Conservation (phyloP, 2,888 invertebrate genomes). For the Plebejus argus region DNA sequence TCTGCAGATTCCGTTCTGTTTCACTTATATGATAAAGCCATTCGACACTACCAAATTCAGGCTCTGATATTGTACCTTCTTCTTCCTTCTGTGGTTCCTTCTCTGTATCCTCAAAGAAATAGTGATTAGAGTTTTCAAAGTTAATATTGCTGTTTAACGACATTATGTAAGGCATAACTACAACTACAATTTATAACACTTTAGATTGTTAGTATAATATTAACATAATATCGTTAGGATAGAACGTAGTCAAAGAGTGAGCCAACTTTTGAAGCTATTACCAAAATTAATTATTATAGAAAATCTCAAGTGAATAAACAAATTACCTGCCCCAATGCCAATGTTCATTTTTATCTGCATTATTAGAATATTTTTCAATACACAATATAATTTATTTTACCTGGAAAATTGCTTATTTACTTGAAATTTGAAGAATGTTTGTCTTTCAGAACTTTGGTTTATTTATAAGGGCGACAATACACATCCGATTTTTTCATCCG, state of each 20-base stretch:
- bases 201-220: too few relatives aligned
- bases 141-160: too few relatives aligned
- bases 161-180: too few relatives aligned
- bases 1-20: slow-evolving; percentile 60
- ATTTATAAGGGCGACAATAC: too few relatives aligned
- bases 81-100: slow-evolving; percentile 44
- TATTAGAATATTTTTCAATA: neutral
- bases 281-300: neutral
- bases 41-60: slow-evolving; percentile 54
- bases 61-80: slow-evolving; percentile 48
- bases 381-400: neutral
- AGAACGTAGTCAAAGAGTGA: too few relatives aligned
- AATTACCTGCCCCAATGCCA: neutral
- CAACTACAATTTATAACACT: too few relatives aligned
- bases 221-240: too few relatives aligned
- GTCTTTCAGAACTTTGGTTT: neutral
- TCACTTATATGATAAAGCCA: slow-evolving; percentile 64
- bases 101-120: slow-evolving; percentile 48
- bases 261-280: too few relatives aligned
- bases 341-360: neutral
- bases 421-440: neutral
- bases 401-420: neutral
- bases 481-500: too few relatives aligned
- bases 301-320: neutral
- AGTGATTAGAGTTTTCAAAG: neutral